phyloP scores from a whole-genome alignment of 2,888 invertebrate genomes.

The Mythimna albipuncta region DNA sequence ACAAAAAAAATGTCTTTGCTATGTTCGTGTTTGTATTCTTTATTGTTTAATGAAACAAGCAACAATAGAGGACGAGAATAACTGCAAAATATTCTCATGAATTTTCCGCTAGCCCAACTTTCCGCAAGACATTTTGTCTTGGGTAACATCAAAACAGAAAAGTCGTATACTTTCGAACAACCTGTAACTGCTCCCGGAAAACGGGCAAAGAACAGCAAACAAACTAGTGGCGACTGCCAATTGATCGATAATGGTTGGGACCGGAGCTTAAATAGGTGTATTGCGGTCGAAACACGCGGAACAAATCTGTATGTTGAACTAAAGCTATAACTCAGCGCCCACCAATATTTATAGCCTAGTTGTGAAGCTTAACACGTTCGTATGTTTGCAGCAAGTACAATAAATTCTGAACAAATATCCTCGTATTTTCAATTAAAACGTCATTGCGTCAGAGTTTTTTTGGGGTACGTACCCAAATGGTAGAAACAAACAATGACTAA shows the following conservation, averaged over 20 bases:
- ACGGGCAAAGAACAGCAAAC: conserved; percentile 39
- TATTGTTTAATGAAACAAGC: not conserved
- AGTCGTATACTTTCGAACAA: conserved; percentile 37
- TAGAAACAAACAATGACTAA: no score
- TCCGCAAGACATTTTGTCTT: conserved; percentile 15
- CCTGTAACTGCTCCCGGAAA: conserved; percentile 13
- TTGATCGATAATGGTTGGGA: conserved; percentile 61
- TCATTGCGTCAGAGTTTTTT: conserved; percentile 32
- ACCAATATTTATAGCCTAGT: conserved; percentile 83
- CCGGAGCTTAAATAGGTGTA: conserved; percentile 65
- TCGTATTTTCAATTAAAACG: conserved; percentile 70
- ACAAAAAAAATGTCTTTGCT: no score
- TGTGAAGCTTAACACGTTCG: conserved; percentile 80
- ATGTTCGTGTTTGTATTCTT: no score
- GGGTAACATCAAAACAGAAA: conserved; percentile 20
- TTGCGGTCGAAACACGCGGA: conserved; percentile 68
- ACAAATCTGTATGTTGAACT: conserved; percentile 77
- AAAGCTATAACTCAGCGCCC: conserved; percentile 79
- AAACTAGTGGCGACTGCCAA: conserved; percentile 51
- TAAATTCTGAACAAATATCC: conserved; percentile 77
- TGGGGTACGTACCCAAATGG: no score
- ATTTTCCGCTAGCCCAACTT: conserved; percentile 25
- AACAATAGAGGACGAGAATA: not conserved
- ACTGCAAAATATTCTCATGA: conserved; percentile 37
- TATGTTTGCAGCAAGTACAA: conserved; percentile 75